These are phyloP conservation scores for Naso thynnoides DNA, from an alignment of 2,797 vertebrate genomes.

Conservation along the genomic window DNA sequence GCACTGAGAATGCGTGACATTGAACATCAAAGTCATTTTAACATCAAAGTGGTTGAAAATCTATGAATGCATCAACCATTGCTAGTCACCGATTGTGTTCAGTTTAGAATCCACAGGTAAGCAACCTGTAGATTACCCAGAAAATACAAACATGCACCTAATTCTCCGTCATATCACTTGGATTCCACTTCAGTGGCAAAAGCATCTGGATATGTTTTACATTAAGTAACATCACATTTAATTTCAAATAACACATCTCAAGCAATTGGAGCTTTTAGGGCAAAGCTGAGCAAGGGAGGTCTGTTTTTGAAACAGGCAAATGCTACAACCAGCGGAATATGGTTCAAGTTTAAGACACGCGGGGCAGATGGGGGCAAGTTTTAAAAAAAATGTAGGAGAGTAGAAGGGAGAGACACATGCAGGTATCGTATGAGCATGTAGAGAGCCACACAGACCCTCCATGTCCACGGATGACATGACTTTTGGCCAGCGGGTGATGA, in stretches of 20 bases:
- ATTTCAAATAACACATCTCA: constrained; percentile 36
- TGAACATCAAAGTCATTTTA: constrained; percentile 51
- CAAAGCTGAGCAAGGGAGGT: constrained; percentile 44
- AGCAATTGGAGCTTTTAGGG: constrained; percentile 23
- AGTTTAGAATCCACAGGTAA: constrained; percentile 24
- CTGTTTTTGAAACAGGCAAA: constrained; percentile 56
- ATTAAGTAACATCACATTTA: neutral
- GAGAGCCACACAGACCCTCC: constrained; percentile 40
- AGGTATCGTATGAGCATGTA: constrained; percentile 58
- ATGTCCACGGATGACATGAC: constrained; percentile 51
- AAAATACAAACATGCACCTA: constrained; percentile 46
- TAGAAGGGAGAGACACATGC: constrained; percentile 74
- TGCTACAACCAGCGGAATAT: constrained; percentile 55
- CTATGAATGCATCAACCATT: constrained; percentile 39
- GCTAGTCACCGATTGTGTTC: constrained; percentile 10
- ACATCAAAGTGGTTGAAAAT: constrained; percentile 41
- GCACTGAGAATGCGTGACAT: constrained; percentile 44
- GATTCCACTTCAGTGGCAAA: constrained; percentile 22
- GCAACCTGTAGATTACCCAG: neutral
- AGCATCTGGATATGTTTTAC: constrained; percentile 5
- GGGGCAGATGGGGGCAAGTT: constrained; percentile 49
- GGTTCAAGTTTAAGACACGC: constrained; percentile 55
- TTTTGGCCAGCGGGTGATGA: constrained; percentile 48
- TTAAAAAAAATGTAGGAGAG: constrained; percentile 43
- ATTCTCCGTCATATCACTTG: constrained; percentile 8